Evolutionary conservation across 2,113 vertebrate genomes (phyloP), one percentile per base, ranked within the genome.

Genomic region (Oophaga pumilio): DNA sequence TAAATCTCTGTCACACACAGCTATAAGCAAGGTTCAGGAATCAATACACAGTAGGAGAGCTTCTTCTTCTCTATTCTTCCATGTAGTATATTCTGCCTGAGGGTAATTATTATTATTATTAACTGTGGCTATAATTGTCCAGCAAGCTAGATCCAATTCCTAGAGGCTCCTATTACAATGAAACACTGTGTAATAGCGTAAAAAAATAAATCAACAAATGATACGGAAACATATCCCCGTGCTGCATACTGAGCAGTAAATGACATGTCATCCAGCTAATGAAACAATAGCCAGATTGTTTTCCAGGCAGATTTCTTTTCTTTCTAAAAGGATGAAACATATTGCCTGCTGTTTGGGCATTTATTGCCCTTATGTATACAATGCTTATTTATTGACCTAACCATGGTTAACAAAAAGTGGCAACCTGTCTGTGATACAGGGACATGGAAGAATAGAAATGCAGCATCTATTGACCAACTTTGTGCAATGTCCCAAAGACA

Each of bases 81-180:
- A 22, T 18, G 50, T 50, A 83, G 62, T 43, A 69, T 26, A 53
- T 83, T 17, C 43, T 66, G 81, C 81, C 62, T 69, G 20, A n/a
- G 81, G 81, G 53, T 53, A 69, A 24, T 53, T 52, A 69, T 68
- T 8, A 83, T 83, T 24, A 69, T 83, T 83, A 26, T 9, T 53
- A 68, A 69, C n/a, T 83, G 13, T 18, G 81, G 69, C 7, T 66
- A 28, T 68, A 64, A 69, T 26, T 69, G 64, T 53, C 2, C 24
- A 24, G 20, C 59, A 49, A 64, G 28, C 20, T 49, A 50, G 43
- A n/a, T 52, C 10, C 22, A 24, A 50, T 83, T 53, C 62, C 49
- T 24, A 8, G 81, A 52, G 49, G 22, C 62, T 83, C 13, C 49
- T 13, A 24, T 50, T 24, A 17, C 8, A 66, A 11, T 26, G 43